Evolutionary conservation across 2,888 invertebrate species (phyloP), one percentile per base, ranked within the genome.

Genomic region (Dilophus febrilis): DNA sequence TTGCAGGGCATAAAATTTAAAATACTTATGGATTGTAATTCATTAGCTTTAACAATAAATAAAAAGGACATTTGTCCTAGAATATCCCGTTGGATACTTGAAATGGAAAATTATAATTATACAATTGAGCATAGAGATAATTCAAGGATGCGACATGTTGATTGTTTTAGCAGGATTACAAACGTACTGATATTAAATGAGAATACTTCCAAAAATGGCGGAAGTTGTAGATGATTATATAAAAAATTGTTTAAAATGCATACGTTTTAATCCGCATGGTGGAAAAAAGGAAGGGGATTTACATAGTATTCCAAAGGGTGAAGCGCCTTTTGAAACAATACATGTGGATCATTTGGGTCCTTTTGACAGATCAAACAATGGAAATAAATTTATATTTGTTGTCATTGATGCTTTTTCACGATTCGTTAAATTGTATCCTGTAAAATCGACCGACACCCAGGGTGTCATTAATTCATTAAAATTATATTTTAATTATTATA

Each of bases 81-180:
- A 47, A 52, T 42, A 26, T 43, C 44, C 5, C 35, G 45, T 7
- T 48, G 49, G 48, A 47, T 46, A 3, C 40, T 49, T 37, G 33
- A 45, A 38, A 12, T 48, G 11, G 26, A 47, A 34, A 42, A 48
- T 39, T 44, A 40, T 41, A 36, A 47, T 32, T 49, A 48, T 38
- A 34, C 10, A 12, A 44, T 50, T 34, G 46, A 48, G 35, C 48
- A 50, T 42, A 36, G 48, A 22, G 8, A 6, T 6, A 8, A 6
- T 22, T 6, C 5, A 6, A 22, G 22, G 8, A 22, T 22, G 22
- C 22, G 5, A 8, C 22, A 22, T 22, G 22, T 22, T 6, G 22
- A 22, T 22, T 4, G 4, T 22, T 22, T 22, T 6, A 22, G 22
- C n/a, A n/a, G n/a, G n/a, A n/a, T n/a, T n/a, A n/a, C n/a, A n/a